phyloP scores from a whole-genome alignment of 2,888 invertebrate species.

The Dynastes hyllus region DNA sequence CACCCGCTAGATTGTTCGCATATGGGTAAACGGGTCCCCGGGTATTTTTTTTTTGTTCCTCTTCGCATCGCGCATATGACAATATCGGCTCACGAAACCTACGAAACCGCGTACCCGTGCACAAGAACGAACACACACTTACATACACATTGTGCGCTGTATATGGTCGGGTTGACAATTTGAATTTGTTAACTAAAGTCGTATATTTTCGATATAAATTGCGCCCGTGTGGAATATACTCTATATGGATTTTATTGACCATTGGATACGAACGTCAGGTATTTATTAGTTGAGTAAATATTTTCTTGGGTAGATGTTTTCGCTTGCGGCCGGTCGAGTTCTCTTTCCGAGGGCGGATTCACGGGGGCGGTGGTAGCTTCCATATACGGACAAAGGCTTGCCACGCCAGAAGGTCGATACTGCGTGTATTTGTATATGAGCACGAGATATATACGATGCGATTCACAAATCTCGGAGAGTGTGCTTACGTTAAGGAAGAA shows the following conservation, averaged over 20 bases:
- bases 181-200: conserved; percentile 48
- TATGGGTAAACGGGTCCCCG: conserved; percentile 23
- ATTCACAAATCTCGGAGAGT: conserved; percentile 14
- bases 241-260: conserved; percentile 55
- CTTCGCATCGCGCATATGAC: conserved; percentile 27
- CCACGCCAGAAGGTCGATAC: conserved; percentile 59
- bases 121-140: neutral
- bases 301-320: conserved; percentile 58
- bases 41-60: neutral
- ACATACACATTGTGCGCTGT: conserved; percentile 28
- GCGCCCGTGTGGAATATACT: conserved; percentile 49
- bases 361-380: conserved; percentile 68
- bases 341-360: conserved; percentile 63
- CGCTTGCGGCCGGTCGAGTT: conserved; percentile 50
- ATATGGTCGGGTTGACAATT: conserved; percentile 48
- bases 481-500: neutral
- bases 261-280: conserved; percentile 50
- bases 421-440: conserved; percentile 20
- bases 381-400: conserved; percentile 68
- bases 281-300: conserved; percentile 53
- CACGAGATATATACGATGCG: conserved; percentile 22
- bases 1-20: conserved; percentile 30
- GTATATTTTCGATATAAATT: conserved; percentile 51
- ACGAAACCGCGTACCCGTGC: conserved; percentile 10
- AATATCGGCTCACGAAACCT: conserved; percentile 28